Percentiles rank a stretch among this genome's conserved stretches.
Conservation (phyloP, 1,140 invertebrate genomes). For the Drosophila prosaltans region DNA sequence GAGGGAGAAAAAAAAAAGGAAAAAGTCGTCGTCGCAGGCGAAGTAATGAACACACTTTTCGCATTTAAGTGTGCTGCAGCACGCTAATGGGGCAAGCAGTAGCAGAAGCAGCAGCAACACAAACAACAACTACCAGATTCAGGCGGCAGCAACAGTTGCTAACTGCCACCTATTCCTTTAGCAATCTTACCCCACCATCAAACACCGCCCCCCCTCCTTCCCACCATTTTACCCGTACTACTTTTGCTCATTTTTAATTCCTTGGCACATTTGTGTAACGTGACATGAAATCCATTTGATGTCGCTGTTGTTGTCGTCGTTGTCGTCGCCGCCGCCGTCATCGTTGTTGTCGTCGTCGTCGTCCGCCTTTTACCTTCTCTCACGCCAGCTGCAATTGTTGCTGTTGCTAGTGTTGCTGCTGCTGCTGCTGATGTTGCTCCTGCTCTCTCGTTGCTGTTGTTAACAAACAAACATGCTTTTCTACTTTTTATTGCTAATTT, state of each 20-base stretch:
- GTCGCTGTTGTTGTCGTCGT: slow-evolving; percentile 50
- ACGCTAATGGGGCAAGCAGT: slow-evolving; percentile 72
- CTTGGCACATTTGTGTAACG: slow-evolving; percentile 80
- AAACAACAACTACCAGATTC: slow-evolving; percentile 52
- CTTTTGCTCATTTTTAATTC: slow-evolving; percentile 77
- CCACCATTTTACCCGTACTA: neutral
- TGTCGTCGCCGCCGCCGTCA: neutral
- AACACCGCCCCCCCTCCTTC: neutral
- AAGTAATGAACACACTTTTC: slow-evolving; percentile 80
- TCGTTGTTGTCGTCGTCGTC: slow-evolving; percentile 50
- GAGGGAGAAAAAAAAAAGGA: neutral
- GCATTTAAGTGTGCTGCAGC: slow-evolving; percentile 74
- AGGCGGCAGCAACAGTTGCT: slow-evolving; percentile 65
- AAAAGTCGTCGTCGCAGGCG: slow-evolving; percentile 9
- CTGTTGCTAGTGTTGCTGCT: neutral
- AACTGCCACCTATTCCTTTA: slow-evolving; percentile 16
- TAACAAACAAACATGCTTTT: slow-evolving; percentile 81
- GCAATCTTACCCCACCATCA: slow-evolving; percentile 34
- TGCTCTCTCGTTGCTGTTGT: slow-evolving; percentile 48
- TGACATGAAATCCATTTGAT: slow-evolving; percentile 81
- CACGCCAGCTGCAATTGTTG: slow-evolving; percentile 10
- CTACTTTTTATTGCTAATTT: slow-evolving; percentile 82
- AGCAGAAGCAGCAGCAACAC: slow-evolving; percentile 16
- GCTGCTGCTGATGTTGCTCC: slow-evolving; percentile 22
- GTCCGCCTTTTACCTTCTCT: neutral